Evolutionary conservation across 2,888 invertebrate species (phyloP).

Genomic region (Drosophila ezoana): DNA sequence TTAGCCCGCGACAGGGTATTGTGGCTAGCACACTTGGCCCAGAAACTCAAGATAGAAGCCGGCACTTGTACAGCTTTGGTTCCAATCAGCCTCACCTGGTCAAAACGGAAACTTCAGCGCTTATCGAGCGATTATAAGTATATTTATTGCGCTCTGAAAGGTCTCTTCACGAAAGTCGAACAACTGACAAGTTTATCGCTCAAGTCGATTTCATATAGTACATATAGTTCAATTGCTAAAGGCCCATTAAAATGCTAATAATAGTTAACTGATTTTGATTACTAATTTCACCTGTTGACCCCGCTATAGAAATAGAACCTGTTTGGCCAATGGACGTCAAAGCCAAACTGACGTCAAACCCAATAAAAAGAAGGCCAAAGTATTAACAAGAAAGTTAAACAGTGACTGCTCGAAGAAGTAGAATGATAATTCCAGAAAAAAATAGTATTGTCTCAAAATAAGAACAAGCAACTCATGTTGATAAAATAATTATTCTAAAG

Average conservation of each 20-base stretch:
- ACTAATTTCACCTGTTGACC: conserved; percentile 2
- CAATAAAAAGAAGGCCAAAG: background rate
- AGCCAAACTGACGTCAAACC: conserved; percentile 1
- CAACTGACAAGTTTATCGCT: conserved; percentile 6
- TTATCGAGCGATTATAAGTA: conserved; percentile 22
- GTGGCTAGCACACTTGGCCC: conserved; percentile 43
- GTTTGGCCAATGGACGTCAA: conserved; percentile 4
- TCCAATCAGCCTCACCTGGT: conserved; percentile 14
- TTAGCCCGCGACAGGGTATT: background rate
- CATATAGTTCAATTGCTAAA: conserved; percentile 1
- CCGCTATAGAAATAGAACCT: conserved; percentile 4
- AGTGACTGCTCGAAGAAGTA: background rate
- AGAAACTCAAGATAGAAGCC: conserved; percentile 28
- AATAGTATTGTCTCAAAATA: background rate
- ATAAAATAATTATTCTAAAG: background rate
- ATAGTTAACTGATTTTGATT: conserved; percentile 7
- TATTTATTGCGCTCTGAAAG: conserved; percentile 7
- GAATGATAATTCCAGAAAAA: background rate
- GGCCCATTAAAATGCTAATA: conserved; percentile 13
- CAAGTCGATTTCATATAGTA: conserved; percentile 8
- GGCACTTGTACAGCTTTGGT: conserved; percentile 4
- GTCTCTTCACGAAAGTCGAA: background rate
- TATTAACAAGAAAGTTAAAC: background rate
- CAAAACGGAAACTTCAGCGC: conserved; percentile 11
- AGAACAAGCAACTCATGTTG: too few species aligned